These are phyloP conservation scores for Eriosoma lanigerum DNA, from an alignment of 1,140 invertebrate genomes.

Conservation along the genomic window DNA sequence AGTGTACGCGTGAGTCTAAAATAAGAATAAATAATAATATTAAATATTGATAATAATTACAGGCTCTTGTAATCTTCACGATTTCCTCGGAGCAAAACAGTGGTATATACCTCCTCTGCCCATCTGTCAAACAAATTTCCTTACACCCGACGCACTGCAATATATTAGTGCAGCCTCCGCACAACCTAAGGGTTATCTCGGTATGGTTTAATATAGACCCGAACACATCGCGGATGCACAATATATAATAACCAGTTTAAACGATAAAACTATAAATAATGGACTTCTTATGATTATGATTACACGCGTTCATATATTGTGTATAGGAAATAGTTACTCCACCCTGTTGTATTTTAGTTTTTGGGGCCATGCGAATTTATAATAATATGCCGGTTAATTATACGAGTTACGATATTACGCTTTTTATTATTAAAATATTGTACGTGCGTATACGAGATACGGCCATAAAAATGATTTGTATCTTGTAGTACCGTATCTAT, in stretches of 20 bases:
- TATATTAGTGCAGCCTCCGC: conserved; percentile 36
- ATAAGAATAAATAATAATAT: background rate
- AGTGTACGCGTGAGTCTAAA: conserved; percentile 5
- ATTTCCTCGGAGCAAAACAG: conserved; percentile 37
- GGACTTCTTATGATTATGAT: conserved; percentile 37
- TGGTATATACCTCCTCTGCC: background rate
- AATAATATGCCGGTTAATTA: conserved; percentile 31
- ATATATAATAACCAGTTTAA: conserved; percentile 44
- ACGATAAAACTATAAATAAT: conserved; percentile 38
- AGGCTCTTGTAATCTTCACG: conserved; percentile 18
- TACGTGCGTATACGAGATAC: too few species aligned
- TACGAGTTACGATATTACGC: conserved; percentile 7
- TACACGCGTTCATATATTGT: background rate
- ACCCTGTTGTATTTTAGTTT: background rate
- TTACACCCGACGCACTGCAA: background rate
- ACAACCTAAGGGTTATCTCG: conserved; percentile 15
- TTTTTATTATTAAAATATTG: conserved; percentile 3
- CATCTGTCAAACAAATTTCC: conserved; percentile 7
- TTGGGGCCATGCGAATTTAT: conserved; percentile 40
- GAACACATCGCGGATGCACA: conserved; percentile 4
- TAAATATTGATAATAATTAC: conserved; percentile 37
- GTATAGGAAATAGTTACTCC: background rate
- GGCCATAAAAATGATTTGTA: too few species aligned
- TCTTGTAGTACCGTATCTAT: too few species aligned
- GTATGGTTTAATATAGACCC: conserved; percentile 23